Conservation (phyloP, 2,888 invertebrate species). For the Orthosia gracilis region DNA sequence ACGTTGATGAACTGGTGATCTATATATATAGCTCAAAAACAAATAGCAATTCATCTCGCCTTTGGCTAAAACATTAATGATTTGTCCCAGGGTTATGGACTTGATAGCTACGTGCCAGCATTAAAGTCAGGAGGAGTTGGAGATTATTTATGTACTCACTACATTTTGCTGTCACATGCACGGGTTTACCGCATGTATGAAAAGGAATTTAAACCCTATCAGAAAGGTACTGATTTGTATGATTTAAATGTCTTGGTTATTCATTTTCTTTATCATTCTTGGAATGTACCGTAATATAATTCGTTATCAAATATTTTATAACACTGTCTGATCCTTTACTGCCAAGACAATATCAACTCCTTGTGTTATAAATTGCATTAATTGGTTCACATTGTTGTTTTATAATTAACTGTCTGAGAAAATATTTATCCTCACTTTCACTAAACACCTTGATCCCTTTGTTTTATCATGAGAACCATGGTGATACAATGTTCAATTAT, state of each 20-base stretch:
- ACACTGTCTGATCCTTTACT: conserved; percentile 29
- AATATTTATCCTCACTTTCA: conserved; percentile 20
- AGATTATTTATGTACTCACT: conserved; percentile 92
- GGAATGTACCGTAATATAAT: conserved; percentile 19
- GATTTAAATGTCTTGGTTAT: conserved; percentile 14
- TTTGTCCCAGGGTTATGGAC: conserved; percentile 86
- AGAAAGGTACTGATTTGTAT: conserved; percentile 89
- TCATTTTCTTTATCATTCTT: conserved; percentile 17
- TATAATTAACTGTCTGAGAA: conserved; percentile 18
- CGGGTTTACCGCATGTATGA: conserved; percentile 92
- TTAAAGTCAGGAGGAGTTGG: conserved; percentile 86
- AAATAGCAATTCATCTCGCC: not conserved
- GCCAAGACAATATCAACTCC: conserved; percentile 19
- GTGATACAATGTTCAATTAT: not conserved
- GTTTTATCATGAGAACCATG: conserved; percentile 6
- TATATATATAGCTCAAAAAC: not conserved
- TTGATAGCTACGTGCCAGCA: conserved; percentile 90
- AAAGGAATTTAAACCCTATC: conserved; percentile 87
- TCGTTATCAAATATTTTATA: conserved; percentile 22
- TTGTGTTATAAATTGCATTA: conserved; percentile 32
- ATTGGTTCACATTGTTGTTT: conserved; percentile 51
- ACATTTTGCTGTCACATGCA: conserved; percentile 92
- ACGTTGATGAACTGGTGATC: not conserved
- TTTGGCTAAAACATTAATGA: not conserved
- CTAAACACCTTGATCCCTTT: conserved; percentile 21